These are phyloP conservation scores for Sturmia bella DNA, from an alignment of 2,888 invertebrate genomes.

Conservation along the genomic window DNA sequence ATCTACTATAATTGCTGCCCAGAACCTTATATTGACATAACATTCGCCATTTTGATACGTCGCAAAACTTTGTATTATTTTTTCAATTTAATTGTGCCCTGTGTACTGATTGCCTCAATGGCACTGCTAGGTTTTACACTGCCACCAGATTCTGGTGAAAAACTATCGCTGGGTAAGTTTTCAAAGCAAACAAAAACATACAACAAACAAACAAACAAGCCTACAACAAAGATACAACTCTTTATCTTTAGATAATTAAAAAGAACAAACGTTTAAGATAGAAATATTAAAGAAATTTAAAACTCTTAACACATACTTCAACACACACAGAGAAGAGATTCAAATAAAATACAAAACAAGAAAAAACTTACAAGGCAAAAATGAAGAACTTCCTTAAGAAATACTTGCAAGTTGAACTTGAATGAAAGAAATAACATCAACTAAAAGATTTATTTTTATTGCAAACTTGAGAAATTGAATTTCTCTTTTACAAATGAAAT, in stretches of 20 bases:
- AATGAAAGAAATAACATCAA: slow-evolving; percentile 15
- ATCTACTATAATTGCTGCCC: slow-evolving; percentile 99
- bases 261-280: slow-evolving; percentile 2
- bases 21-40: slow-evolving; percentile 98
- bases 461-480: slow-evolving; percentile 21
- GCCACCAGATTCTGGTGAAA: slow-evolving; percentile 99
- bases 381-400: slow-evolving; percentile 59
- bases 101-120: slow-evolving; percentile 99
- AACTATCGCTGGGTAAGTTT: slow-evolving; percentile 94
- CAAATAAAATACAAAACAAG: background rate
- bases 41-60: slow-evolving; percentile 97
- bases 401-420: slow-evolving; percentile 43
- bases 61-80: slow-evolving; percentile 99
- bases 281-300: slow-evolving; percentile 1
- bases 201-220: slow-evolving; percentile 2
- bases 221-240: slow-evolving; percentile 4
- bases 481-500: slow-evolving; percentile 28
- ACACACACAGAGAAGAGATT: slow-evolving; percentile 7
- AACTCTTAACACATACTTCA: slow-evolving; percentile 37
- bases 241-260: slow-evolving; percentile 34
- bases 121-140: slow-evolving; percentile 98
- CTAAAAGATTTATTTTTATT: background rate
- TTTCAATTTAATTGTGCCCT: slow-evolving; percentile 99
- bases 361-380: slow-evolving; percentile 9
- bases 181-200: slow-evolving; percentile 57